A percentile compares a stretch with the other conserved stretches of the same genome.
Conservation (phyloP, 2,113 vertebrate genomes). For the Dolichallabes microphthalmus region DNA sequence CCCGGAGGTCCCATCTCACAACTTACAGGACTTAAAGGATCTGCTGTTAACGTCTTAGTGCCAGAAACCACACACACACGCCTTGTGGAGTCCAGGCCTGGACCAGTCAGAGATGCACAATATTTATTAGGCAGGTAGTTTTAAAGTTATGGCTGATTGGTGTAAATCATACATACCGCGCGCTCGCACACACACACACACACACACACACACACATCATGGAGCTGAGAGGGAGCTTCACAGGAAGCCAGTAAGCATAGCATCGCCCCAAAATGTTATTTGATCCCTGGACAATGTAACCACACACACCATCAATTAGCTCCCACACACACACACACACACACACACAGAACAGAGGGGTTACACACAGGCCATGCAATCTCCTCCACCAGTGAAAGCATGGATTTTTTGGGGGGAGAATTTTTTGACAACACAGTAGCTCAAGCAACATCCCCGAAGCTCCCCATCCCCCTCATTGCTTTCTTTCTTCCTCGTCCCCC, state of each 20-base stretch:
- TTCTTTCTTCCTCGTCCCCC: conserved; percentile 62
- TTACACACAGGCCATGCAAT: conserved; percentile 22
- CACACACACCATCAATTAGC: conserved; percentile 38
- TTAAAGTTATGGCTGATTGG: too few relatives aligned
- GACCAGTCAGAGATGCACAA: too few relatives aligned
- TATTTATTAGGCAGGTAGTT: too few relatives aligned
- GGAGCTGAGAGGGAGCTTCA: conserved; percentile 24
- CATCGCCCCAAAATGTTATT: conserved; percentile 45
- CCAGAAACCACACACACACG: too few relatives aligned
- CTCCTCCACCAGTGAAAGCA: neutral
- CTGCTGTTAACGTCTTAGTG: too few relatives aligned
- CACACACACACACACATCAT: neutral
- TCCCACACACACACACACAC: neutral
- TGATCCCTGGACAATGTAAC: conserved; percentile 42
- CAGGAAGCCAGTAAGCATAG: conserved; percentile 34
- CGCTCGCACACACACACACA: neutral
- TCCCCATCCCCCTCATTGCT: conserved; percentile 30
- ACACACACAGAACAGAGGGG: conserved; percentile 1
- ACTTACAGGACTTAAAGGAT: too few relatives aligned
- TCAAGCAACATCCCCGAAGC: conserved; percentile 23
- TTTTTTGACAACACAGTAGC: conserved; percentile 32
- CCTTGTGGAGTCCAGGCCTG: too few relatives aligned
- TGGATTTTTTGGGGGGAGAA: neutral
- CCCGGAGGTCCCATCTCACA: too few relatives aligned
- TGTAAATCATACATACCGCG: neutral